Evolutionary conservation across 2,797 vertebrate species (phyloP).

Genomic region (Dromococcyx pavoninus): DNA sequence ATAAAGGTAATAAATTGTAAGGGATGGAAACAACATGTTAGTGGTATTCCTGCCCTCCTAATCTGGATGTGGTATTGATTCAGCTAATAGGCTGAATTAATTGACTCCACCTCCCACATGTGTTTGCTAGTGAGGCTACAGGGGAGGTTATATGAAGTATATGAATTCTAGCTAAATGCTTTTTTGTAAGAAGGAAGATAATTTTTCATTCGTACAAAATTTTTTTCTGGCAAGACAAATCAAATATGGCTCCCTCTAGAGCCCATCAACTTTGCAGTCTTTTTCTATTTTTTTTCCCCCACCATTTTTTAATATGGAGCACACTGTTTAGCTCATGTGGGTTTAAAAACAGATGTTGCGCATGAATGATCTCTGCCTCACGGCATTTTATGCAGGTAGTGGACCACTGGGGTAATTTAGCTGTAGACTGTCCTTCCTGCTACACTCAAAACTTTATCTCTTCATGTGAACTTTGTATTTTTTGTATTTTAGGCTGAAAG

Average conservation of each 20-base stretch:
- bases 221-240: not conserved
- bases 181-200: not conserved
- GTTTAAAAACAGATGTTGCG: not conserved
- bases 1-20: conserved; percentile 8
- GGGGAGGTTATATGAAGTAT: not conserved
- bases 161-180: not conserved
- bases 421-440: not conserved
- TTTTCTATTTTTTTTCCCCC: not conserved
- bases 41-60: not conserved
- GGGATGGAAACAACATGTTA: not conserved
- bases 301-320: not conserved
- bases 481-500: conserved; percentile 17
- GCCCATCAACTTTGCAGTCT: not conserved
- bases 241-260: conserved; percentile 26
- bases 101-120: not conserved
- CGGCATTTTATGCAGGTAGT: not conserved
- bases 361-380: not conserved
- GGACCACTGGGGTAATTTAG: not conserved
- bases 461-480: not conserved
- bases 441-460: not conserved
- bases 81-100: conserved; percentile 13
- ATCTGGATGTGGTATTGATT: conserved; percentile 20
- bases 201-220: not conserved
- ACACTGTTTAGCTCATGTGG: not conserved
- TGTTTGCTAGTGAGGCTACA: not conserved